A percentile compares a stretch with the other conserved stretches of the same genome.
Evolutionary conservation across 2,113 vertebrate species (phyloP).

Genomic region (Eudorcas thomsonii): DNA sequence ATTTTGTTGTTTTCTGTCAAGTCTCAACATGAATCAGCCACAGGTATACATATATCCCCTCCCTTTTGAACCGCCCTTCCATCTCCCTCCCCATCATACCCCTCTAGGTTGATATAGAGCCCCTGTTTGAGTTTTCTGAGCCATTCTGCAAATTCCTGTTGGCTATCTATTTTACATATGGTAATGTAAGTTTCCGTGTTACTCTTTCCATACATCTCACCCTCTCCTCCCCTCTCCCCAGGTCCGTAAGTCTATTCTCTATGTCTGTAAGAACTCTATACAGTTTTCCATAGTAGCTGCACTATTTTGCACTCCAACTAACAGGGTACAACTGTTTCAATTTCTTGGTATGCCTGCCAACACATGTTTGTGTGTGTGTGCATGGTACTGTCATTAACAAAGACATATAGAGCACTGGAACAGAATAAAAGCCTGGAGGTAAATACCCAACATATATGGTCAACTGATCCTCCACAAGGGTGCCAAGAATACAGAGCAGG

Average conservation of each 20-base stretch:
- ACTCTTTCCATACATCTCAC: not conserved
- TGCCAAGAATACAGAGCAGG: not conserved
- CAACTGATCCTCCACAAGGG: not conserved
- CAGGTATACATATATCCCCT: not conserved
- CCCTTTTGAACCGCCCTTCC: not conserved
- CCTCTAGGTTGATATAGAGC: not conserved
- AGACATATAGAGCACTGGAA: not conserved
- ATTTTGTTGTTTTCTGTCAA: not conserved
- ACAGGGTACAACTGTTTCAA: not conserved
- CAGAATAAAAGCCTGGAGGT: not conserved
- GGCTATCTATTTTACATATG: not conserved
- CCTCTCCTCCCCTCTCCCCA: not conserved
- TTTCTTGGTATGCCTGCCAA: not conserved
- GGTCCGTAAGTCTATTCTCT: not conserved
- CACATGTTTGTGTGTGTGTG: not conserved
- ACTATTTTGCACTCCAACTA: not conserved
- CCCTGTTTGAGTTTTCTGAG: not conserved
- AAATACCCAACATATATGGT: not conserved
- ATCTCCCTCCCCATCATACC: not conserved
- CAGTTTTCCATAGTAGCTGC: not conserved
- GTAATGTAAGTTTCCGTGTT: not conserved
- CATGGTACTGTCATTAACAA: not conserved
- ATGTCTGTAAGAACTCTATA: not conserved
- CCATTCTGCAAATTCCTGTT: not conserved
- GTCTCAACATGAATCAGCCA: not conserved